These are phyloP conservation scores for Eulemur coronatus DNA, from an alignment of 2,797 vertebrate species.

Conservation along the genomic window DNA sequence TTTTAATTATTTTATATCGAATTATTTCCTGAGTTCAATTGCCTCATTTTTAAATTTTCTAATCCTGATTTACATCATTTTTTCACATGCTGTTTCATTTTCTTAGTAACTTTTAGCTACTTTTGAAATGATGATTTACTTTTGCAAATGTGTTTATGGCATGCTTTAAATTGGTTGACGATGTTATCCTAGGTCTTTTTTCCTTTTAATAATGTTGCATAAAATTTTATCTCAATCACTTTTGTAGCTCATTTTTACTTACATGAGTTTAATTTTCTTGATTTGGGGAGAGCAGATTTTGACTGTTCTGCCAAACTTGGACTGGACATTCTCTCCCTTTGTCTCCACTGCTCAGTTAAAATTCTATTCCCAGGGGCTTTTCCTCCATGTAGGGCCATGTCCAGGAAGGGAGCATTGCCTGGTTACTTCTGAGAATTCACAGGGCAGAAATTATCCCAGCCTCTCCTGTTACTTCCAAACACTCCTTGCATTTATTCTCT, in stretches of 20 bases:
- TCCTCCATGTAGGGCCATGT: neutral
- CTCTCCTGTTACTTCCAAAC: neutral
- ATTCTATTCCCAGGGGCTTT: neutral
- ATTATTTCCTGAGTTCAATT: neutral
- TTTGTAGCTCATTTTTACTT: neutral
- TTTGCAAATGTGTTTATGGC: neutral
- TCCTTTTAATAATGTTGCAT: neutral
- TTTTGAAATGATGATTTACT: neutral
- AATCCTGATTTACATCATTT: neutral
- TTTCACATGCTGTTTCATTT: neutral
- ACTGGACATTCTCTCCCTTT: neutral
- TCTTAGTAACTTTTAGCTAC: neutral
- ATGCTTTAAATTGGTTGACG: neutral
- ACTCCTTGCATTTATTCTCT: neutral
- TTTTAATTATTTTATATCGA: neutral
- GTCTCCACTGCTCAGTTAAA: neutral
- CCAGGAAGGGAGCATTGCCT: neutral
- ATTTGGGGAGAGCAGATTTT: accelerated
- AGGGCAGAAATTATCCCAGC: neutral
- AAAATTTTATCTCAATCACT: neutral
- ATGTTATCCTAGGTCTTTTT: neutral
- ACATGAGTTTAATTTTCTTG: neutral
- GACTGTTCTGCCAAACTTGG: neutral
- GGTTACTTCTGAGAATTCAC: neutral
- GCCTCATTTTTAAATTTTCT: neutral